These are phyloP conservation scores for Chaetoderma sp. DNA, from an alignment of 2,888 invertebrate genomes.

Conservation along the genomic window DNA sequence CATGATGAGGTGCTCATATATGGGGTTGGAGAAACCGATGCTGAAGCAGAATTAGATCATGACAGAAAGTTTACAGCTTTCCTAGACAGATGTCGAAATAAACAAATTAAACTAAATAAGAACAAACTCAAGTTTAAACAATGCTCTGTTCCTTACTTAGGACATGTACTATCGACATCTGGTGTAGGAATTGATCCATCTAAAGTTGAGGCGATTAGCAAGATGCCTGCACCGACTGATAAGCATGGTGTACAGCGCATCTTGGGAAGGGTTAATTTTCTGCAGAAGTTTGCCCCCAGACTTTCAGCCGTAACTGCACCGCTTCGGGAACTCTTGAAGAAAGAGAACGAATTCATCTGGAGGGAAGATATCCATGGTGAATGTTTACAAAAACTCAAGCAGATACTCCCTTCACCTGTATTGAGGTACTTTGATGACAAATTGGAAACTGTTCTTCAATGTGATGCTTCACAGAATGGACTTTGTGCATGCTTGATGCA, in stretches of 20 bases:
- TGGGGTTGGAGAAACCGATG: slow-evolving; percentile 22
- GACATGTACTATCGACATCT: slow-evolving; percentile 22
- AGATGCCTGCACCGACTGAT: slow-evolving; percentile 30
- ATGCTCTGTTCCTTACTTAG: slow-evolving; percentile 25
- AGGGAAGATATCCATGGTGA: slow-evolving; percentile 11
- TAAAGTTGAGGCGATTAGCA: slow-evolving; percentile 26
- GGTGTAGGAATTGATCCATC: slow-evolving; percentile 27
- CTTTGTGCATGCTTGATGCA: slow-evolving; percentile 20
- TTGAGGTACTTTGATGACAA: slow-evolving; percentile 19
- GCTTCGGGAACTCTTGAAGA: slow-evolving; percentile 19
- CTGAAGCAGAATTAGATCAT: slow-evolving; percentile 25
- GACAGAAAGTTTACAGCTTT: slow-evolving; percentile 21
- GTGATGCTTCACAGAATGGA: slow-evolving; percentile 32
- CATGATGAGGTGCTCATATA: slow-evolving; percentile 31
- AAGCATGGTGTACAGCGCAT: slow-evolving; percentile 24
- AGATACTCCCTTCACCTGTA: slow-evolving; percentile 20
- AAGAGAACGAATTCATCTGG: slow-evolving; percentile 20
- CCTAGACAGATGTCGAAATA: slow-evolving; percentile 23
- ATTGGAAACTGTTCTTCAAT: slow-evolving; percentile 16
- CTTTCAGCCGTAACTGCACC: slow-evolving; percentile 28
- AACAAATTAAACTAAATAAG: slow-evolving; percentile 25
- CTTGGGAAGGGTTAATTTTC: slow-evolving; percentile 29
- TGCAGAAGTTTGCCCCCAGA: slow-evolving; percentile 29
- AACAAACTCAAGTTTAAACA: slow-evolving; percentile 20
- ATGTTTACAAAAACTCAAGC: slow-evolving; percentile 27